Conservation (phyloP, 2,113 vertebrate genomes). For the Ciconia maguari region DNA sequence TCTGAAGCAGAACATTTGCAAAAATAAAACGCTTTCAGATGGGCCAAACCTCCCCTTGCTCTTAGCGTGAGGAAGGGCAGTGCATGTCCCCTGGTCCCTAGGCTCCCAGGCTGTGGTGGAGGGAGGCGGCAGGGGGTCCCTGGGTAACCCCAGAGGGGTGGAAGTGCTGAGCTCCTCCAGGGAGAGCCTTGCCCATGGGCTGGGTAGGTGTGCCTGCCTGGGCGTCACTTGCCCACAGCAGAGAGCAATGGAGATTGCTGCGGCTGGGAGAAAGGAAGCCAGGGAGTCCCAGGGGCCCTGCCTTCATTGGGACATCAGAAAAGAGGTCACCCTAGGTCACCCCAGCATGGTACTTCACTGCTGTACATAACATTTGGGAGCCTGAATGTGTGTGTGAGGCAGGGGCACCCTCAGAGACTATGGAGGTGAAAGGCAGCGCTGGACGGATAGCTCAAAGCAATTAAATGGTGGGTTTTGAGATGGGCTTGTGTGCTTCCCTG, state of each 20-base stretch:
- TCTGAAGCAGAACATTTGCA: neutral
- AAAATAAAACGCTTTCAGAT: neutral
- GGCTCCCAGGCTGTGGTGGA: neutral
- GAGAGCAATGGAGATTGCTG: neutral
- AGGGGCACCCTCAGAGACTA: neutral
- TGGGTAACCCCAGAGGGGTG: neutral
- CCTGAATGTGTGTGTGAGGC: neutral
- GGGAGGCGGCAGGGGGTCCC: accelerated
- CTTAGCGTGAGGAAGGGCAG: neutral
- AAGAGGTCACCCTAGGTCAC: neutral
- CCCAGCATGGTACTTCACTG: neutral
- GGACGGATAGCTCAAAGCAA: neutral
- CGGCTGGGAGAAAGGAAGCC: neutral
- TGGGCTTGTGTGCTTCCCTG: neutral
- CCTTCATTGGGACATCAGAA: neutral
- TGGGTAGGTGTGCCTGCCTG: neutral
- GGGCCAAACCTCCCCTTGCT: neutral
- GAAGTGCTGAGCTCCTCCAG: neutral
- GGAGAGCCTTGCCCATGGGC: neutral
- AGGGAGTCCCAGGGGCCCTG: neutral
- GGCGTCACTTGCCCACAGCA: neutral
- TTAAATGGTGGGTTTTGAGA: neutral
- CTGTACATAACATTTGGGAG: neutral
- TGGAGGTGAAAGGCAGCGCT: neutral
- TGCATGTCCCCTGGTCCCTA: accelerated